phyloP scores from a whole-genome alignment of 1,140 invertebrate species.

The Lepidurus packardi region DNA sequence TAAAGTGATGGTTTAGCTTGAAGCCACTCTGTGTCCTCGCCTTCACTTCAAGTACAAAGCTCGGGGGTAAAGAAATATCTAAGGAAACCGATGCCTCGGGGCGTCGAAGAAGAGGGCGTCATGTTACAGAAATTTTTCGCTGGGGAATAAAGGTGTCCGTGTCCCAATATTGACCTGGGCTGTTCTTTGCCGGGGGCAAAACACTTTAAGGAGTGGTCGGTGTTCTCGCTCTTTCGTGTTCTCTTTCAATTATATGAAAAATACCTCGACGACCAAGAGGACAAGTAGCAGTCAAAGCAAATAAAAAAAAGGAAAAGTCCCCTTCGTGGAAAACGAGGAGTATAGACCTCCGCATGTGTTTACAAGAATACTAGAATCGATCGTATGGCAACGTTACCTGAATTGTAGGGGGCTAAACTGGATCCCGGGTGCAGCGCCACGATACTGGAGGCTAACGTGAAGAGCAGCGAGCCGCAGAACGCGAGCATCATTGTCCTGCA shows the following conservation, averaged over 20 bases:
- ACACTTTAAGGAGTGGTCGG: background rate
- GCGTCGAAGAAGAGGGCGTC: background rate
- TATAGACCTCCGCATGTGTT: too few relatives aligned
- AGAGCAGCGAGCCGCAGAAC: background rate
- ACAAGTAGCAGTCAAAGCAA: background rate
- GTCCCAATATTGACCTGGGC: background rate
- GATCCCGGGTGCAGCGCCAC: background rate
- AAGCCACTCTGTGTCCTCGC: too few relatives aligned
- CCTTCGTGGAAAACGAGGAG: too few relatives aligned
- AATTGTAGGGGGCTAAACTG: background rate
- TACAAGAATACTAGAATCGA: too few relatives aligned
- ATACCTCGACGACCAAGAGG: background rate
- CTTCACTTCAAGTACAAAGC: too few relatives aligned
- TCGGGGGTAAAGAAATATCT: too few relatives aligned
- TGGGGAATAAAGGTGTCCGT: background rate
- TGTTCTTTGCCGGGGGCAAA: background rate
- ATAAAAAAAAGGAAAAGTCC: background rate
- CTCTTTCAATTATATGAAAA: background rate
- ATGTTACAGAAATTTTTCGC: background rate
- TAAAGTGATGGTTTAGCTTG: too few relatives aligned
- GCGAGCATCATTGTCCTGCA: background rate
- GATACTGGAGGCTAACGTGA: background rate
- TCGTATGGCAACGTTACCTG: background rate
- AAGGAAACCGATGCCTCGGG: background rate
- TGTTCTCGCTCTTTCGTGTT: background rate